Evolutionary conservation across 2,888 invertebrate genomes (phyloP), one percentile per base, ranked within the genome.

Genomic region (Leptopilina syphax): DNA sequence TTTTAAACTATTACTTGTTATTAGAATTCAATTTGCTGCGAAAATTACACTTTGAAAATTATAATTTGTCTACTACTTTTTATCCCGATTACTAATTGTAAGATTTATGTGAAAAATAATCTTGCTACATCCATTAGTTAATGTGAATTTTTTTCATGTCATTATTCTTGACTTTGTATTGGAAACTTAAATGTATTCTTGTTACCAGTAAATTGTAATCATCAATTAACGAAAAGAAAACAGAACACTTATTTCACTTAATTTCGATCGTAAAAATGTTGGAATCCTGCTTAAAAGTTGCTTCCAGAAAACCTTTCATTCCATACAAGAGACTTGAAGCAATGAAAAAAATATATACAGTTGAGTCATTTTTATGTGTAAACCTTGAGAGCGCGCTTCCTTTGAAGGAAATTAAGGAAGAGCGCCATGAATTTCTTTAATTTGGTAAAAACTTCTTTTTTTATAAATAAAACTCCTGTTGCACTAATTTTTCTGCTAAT

Each of bases 341-440:
- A 54, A 47, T 54, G 10, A 68, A 70, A 68, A 70, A 70, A 70
- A 50, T 50, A 50, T 50, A 70, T 70, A 70, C 70, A 24, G 70
- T 70, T 70, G 70, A 70, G 50, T 70, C 70, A 70, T 70, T 70
- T 70, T 70, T 70, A 70, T 50, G 70, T 50, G 27, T 54, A 70
- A 70, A 13, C 70, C 70, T 70, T 70, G 70, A 70, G 70, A 70
- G 70, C 24, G 70, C 24, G 70, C 24, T 27, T 70, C 70, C 70
- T 70, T 70, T 70, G 70, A 70, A 70, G 70, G 70, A 70, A 70
- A 70, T 70, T 70, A 70, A 70, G 70, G 70, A 70, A 70, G 70
- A 54, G 70, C 27, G 54, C 50, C 70, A 70, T 70, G 70, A 70
- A 70, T 70, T 70, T 70, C 70, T 70, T 70, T 6, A 70, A 70